Conservation (phyloP, 2,888 invertebrate species). For the Aphidoletes aphidimyza region DNA sequence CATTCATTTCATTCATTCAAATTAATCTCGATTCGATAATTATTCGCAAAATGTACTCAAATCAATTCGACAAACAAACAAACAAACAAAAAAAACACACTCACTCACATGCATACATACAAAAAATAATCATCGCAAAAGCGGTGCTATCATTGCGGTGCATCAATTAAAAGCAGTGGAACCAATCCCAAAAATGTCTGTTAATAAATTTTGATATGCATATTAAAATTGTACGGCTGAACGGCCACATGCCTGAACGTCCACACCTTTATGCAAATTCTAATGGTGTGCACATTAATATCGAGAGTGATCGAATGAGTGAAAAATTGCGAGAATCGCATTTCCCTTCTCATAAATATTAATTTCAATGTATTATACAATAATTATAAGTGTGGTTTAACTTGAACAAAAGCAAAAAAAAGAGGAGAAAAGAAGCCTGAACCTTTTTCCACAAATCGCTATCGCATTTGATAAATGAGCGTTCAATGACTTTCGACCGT, state of each 20-base stretch:
- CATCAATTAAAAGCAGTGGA: not conserved
- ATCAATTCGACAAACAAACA: too few species aligned
- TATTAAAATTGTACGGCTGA: not conserved
- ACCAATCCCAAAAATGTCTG: not conserved
- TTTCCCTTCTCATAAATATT: too few species aligned
- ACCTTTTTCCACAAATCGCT: too few species aligned
- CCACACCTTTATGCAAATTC: slow-evolving; percentile 34
- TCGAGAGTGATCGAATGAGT: not conserved
- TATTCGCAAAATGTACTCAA: not conserved
- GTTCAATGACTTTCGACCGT: too few species aligned
- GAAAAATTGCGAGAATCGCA: too few species aligned
- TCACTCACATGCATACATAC: not conserved
- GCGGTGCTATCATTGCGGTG: not conserved
- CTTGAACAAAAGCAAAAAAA: too few species aligned
- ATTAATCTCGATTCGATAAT: slow-evolving; percentile 24
- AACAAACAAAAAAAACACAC: not conserved
- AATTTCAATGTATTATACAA: too few species aligned
- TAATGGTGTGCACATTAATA: not conserved
- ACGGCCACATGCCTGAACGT: not conserved
- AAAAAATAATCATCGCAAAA: too few species aligned
- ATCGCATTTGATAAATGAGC: too few species aligned
- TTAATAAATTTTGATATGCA: slow-evolving; percentile 10
- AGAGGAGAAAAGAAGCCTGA: too few species aligned
- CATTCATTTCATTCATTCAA: not conserved
- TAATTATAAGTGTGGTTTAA: too few species aligned